These are phyloP conservation scores for Lampris incognitus DNA, from an alignment of 2,113 vertebrate genomes.

Conservation along the genomic window DNA sequence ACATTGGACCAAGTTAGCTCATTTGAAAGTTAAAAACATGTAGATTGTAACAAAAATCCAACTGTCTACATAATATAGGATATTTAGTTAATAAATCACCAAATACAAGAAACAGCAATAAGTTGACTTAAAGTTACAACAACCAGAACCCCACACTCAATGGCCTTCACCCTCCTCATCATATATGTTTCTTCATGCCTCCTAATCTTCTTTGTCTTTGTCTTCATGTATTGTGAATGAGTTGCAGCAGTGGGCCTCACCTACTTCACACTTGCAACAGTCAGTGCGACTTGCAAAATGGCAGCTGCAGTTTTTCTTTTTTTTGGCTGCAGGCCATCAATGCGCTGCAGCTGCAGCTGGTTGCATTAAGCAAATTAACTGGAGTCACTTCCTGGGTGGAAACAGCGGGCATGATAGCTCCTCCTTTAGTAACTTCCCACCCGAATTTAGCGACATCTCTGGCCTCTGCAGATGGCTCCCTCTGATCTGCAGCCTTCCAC, in stretches of 20 bases:
- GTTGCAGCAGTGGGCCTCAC: slow-evolving; percentile 14
- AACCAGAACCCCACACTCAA: no score
- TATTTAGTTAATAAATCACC: no score
- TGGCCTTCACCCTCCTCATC: not conserved
- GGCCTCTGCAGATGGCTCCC: no score
- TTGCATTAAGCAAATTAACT: slow-evolving; percentile 4
- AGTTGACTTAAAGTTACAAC: no score
- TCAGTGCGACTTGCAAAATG: slow-evolving; percentile 15
- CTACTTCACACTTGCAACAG: slow-evolving; percentile 14
- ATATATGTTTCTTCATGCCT: not conserved
- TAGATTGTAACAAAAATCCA: no score
- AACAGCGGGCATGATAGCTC: not conserved
- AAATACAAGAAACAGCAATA: no score
- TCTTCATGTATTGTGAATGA: slow-evolving; percentile 11
- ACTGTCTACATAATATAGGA: no score
- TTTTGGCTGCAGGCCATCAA: slow-evolving; percentile 9
- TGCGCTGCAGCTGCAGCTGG: slow-evolving; percentile 18
- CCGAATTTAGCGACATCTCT: no score
- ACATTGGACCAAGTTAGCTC: no score
- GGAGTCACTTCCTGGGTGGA: slow-evolving; percentile 16
- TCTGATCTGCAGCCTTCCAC: slow-evolving; percentile 14
- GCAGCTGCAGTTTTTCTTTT: not conserved
- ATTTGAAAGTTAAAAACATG: no score
- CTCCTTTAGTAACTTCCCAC: no score
- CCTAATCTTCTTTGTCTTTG: slow-evolving; percentile 5